phyloP scores from a whole-genome alignment of 2,797 vertebrate genomes.

The Parambassis ranga region DNA sequence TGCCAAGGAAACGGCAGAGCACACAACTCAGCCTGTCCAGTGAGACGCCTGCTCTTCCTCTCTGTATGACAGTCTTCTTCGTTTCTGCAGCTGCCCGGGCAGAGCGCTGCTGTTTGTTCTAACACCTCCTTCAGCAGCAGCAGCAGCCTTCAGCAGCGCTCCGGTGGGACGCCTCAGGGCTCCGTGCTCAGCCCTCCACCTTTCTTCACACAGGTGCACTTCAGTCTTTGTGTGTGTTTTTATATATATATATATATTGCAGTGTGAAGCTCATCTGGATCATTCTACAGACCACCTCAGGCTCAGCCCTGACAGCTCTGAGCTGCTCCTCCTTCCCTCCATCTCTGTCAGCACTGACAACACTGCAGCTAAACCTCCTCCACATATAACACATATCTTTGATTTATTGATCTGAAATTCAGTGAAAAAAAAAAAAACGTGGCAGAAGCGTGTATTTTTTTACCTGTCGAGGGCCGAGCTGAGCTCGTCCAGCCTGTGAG shows the following conservation, averaged over 20 bases:
- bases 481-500: slow-evolving; percentile 82
- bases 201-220: neutral
- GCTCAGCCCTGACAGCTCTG: neutral
- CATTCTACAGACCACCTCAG: neutral
- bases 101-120: slow-evolving; percentile 9
- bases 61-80: slow-evolving; percentile 4
- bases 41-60: slow-evolving; percentile 14
- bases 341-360: too few relatives aligned
- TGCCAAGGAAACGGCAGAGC: slow-evolving; percentile 54
- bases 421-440: too few relatives aligned
- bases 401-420: too few relatives aligned
- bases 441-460: too few relatives aligned
- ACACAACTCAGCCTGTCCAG: slow-evolving; percentile 39
- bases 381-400: neutral
- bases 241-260: too few relatives aligned
- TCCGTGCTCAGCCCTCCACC: neutral
- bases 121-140: neutral
- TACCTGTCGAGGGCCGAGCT: slow-evolving; percentile 88
- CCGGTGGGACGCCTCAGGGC: slow-evolving; percentile 9
- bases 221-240: too few relatives aligned
- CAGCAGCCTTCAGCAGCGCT: neutral
- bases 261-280: too few relatives aligned
- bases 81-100: slow-evolving; percentile 16
- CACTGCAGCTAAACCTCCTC: neutral
- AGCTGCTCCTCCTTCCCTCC: neutral